Base-by-base conservation (phyloP, 2,113 vertebrate species). In the Megatriorchis doriae region DNA sequence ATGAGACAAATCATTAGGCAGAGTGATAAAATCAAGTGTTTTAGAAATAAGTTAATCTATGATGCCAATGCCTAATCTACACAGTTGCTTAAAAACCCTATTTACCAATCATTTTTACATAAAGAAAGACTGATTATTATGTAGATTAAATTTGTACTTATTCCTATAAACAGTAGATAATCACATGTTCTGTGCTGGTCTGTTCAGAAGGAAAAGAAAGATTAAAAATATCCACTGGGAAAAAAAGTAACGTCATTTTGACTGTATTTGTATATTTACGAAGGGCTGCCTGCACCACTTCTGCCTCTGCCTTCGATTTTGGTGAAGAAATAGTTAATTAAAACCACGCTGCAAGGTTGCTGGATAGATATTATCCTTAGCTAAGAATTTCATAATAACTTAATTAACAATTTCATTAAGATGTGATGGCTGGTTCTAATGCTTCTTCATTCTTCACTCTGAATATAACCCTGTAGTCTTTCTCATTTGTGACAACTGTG, bases 401-500 rank as follows among this genome's bases (percentile, higher is more conserved):
- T 97, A 98, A 98, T 98, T 98, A 98, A 98, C 98, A 97, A 98
- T 98, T 98, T 98, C 96, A 97, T 97, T 97, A 98, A 94, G 95
- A 96, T 36, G 34, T 43, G 72, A 96, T 97, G 97, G 97, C 97
- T 98, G 97, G 96, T 98, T 97, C 97, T 95, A 88, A 94, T 86
- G 94, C 86, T 68, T 86, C 95, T 93, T 58, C 95, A 86, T 93
- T 97, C 97, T 93, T 96, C 94, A 94, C 97, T 86, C 96, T 95
- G 97, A 97, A 98, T 95, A 81, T 97, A 97, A 98, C 98, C 98
- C 97, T 45, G 96, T 63, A 94, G 98, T 97, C 97, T 98, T 98
- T 98, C 98, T 95, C 97, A 96, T 98, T 98, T 98, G 97, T 99
- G 99, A 99, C 98, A 99, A 99, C 97, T 98, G 93, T 98, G 98